Evolutionary conservation across 2,797 vertebrate species (phyloP), one percentile per base, ranked within the genome.

Genomic region (Propithecus deckenii): DNA sequence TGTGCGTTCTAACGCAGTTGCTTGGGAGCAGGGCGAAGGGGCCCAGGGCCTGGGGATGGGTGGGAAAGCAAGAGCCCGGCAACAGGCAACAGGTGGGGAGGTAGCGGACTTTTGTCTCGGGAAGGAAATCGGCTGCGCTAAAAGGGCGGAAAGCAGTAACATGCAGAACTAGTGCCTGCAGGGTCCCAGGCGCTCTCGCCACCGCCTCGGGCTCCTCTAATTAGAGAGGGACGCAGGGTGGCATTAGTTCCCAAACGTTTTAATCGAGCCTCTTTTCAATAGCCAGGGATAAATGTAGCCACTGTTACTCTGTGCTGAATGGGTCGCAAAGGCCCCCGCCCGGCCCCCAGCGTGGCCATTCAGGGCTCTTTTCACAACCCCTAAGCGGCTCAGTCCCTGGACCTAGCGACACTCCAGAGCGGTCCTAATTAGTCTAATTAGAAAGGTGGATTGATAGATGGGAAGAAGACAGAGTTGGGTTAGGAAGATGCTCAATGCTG

Each of bases 231-330:
- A 99, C 99, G 99, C 99, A 99, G 99, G 99, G 98, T 99, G 99
- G 99, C 99, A 99, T 99, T 99, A 99, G 99, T 99, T 99, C 99
- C 99, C 99, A 99, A 99, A 99, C 99, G 99, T 98, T 99, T 99
- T 99, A 99, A 99, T 99, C 99, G 99, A 99, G 99, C 97, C 98
- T 98, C 99, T 98, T 99, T 99, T 99, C 99, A 99, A 98, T 98
- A 98, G 98, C 98, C 98, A 97, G 97, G 99, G 99, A 99, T 99
- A 99, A 99, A 99, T 99, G 99, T 99, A 99, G 99, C 98, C 98
- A 99, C 99, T 98, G 99, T 99, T 99, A 98, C 99, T 98, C 96
- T 97, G 95, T 2, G 86, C 89, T 98, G 98, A 95, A 98, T 99
- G 98, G 98, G 98, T 65, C 98, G 98, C 98, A 98, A 96, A 98